Evolutionary conservation across 2,888 invertebrate genomes (phyloP).

Genomic region (Scrobipalpa costella): DNA sequence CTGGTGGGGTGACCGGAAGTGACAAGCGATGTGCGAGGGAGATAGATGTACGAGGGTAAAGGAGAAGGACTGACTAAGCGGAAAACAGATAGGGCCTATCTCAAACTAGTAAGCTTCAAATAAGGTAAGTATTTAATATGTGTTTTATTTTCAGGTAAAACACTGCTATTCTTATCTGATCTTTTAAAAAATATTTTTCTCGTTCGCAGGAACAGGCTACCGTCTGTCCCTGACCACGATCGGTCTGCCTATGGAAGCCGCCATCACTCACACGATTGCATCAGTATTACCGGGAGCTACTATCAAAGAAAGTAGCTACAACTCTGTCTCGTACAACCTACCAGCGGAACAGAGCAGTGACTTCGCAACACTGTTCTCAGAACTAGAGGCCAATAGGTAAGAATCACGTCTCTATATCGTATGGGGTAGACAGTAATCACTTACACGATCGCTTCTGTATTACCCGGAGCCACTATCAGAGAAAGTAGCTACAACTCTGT

Average conservation of each 20-base stretch:
- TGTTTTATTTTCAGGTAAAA: too few relatives aligned
- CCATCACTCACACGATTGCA: slow-evolving; percentile 46
- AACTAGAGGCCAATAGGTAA: slow-evolving; percentile 77
- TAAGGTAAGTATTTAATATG: too few relatives aligned
- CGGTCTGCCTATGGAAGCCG: slow-evolving; percentile 45
- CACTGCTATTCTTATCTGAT: too few relatives aligned
- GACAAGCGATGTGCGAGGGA: too few relatives aligned
- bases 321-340: slow-evolving; percentile 57
- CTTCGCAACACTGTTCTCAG: slow-evolving; percentile 83
- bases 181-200: neutral
- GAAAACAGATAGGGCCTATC: too few relatives aligned
- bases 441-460: too few relatives aligned
- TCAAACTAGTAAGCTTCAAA: too few relatives aligned
- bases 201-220: slow-evolving; percentile 84
- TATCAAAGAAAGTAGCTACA: slow-evolving; percentile 56
- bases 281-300: slow-evolving; percentile 46
- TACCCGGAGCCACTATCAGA: slow-evolving; percentile 45
- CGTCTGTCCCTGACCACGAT: slow-evolving; percentile 82
- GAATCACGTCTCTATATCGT: too few relatives aligned
- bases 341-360: slow-evolving; percentile 73
- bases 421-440: too few relatives aligned
- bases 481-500: slow-evolving; percentile 53
- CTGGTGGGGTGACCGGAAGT: too few relatives aligned
- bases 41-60: too few relatives aligned
- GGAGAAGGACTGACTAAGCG: too few relatives aligned